phyloP scores from a whole-genome alignment of 2,888 invertebrate species.

The Esperia sulphurella region DNA sequence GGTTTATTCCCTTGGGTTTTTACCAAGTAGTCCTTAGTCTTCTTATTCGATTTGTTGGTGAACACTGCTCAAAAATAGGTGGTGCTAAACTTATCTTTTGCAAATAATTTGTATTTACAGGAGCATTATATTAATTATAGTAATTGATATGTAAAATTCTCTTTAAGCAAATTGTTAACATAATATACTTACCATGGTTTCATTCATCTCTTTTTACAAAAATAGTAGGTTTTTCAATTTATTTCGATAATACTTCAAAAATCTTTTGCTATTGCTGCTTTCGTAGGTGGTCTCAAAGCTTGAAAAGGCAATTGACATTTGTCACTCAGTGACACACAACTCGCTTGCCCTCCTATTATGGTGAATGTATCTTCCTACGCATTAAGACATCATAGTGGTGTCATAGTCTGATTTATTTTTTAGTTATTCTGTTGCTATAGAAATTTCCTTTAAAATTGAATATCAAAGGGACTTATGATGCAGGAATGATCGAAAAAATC shows the following conservation, averaged over 20 bases:
- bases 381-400: constrained; percentile 18
- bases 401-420: background rate
- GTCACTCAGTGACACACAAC: constrained; percentile 35
- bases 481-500: constrained; percentile 29
- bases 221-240: background rate
- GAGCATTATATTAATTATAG: too few relatives aligned
- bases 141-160: too few relatives aligned
- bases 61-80: too few relatives aligned
- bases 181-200: too few relatives aligned
- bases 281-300: constrained; percentile 34
- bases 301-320: constrained; percentile 33
- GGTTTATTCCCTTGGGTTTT: too few relatives aligned
- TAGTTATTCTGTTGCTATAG: constrained; percentile 21
- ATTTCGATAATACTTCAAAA: constrained; percentile 9
- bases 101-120: too few relatives aligned
- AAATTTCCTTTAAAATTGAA: background rate
- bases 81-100: too few relatives aligned
- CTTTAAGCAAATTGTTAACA: too few relatives aligned
- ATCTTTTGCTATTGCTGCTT: constrained; percentile 12
- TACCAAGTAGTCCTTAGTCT: too few relatives aligned
- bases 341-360: constrained; percentile 32
- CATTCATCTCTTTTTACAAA: too few relatives aligned
- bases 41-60: too few relatives aligned
- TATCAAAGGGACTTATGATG: constrained; percentile 6
- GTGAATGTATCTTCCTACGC: constrained; percentile 39